Percentiles rank a stretch among this genome's conserved stretches.
Evolutionary conservation across 2,888 invertebrate species (phyloP).

Genomic region (Dicranocentrus wangi): DNA sequence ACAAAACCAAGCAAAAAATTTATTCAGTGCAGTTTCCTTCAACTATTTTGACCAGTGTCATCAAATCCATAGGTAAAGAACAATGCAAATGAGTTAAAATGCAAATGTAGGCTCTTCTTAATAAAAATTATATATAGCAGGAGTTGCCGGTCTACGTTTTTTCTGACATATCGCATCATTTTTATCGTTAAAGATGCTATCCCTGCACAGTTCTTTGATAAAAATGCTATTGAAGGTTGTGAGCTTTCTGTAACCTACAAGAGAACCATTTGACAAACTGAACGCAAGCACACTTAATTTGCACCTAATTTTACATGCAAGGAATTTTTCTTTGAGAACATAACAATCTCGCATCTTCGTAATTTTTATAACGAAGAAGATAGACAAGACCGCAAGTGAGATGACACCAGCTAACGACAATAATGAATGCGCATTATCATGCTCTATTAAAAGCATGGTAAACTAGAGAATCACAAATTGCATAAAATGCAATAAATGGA

Average conservation of each 20-base stretch:
- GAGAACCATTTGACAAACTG: not conserved
- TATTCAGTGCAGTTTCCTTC: no score
- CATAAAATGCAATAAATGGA: conserved; percentile 11
- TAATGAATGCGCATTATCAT: conserved; percentile 7
- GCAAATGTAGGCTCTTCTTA: no score
- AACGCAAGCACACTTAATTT: conserved; percentile 3
- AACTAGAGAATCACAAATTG: not conserved
- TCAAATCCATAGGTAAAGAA: no score
- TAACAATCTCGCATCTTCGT: not conserved
- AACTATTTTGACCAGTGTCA: no score
- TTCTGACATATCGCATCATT: no score
- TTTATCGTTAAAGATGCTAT: no score
- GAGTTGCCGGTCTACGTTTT: no score
- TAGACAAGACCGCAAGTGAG: not conserved
- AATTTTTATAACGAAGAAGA: not conserved
- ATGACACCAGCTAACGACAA: not conserved
- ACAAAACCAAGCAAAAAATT: no score
- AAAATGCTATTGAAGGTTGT: no score
- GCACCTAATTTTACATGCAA: conserved; percentile 4
- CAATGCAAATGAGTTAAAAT: no score
- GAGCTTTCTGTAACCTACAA: not conserved
- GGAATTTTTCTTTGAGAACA: not conserved
- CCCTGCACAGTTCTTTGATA: no score
- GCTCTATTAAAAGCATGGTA: conserved; percentile 5
- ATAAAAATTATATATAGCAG: no score